These are phyloP conservation scores for Agrypnus murinus DNA, from an alignment of 2,888 invertebrate genomes.

Conservation along the genomic window DNA sequence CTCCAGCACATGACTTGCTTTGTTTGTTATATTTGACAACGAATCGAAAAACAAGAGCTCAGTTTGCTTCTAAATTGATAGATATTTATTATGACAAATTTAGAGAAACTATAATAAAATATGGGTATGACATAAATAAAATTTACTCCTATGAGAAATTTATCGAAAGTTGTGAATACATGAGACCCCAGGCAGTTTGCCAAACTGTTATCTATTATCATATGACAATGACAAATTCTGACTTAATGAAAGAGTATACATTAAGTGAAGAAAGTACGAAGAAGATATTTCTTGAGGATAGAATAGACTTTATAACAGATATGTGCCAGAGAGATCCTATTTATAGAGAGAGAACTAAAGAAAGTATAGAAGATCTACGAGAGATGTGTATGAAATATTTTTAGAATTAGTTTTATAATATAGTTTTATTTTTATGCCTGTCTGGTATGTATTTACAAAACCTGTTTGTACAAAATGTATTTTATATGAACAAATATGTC, in stretches of 20 bases:
- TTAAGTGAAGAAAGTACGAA: constrained; percentile 50
- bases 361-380: constrained; percentile 50
- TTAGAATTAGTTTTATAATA: too few species aligned
- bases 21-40: constrained; percentile 63
- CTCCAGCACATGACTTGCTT: constrained; percentile 79
- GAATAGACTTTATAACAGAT: constrained; percentile 49
- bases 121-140: constrained; percentile 56
- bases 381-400: constrained; percentile 48
- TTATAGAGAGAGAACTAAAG: constrained; percentile 41
- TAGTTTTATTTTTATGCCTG: too few species aligned
- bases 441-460: too few species aligned
- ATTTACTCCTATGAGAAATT: constrained; percentile 63
- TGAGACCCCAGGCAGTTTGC: constrained; percentile 62
- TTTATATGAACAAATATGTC: too few species aligned
- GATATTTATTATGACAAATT: constrained; percentile 65
- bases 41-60: constrained; percentile 59
- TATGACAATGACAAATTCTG: constrained; percentile 16
- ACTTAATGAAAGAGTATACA: constrained; percentile 50
- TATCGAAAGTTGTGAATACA: constrained; percentile 64
- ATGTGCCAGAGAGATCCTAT: constrained; percentile 50
- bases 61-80: constrained; percentile 61
- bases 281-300: constrained; percentile 51
- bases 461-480: too few species aligned
- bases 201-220: constrained; percentile 34
- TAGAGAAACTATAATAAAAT: constrained; percentile 59